Conservation (phyloP, 1,140 invertebrate species). For the Brachionus asplanchnoidis region DNA sequence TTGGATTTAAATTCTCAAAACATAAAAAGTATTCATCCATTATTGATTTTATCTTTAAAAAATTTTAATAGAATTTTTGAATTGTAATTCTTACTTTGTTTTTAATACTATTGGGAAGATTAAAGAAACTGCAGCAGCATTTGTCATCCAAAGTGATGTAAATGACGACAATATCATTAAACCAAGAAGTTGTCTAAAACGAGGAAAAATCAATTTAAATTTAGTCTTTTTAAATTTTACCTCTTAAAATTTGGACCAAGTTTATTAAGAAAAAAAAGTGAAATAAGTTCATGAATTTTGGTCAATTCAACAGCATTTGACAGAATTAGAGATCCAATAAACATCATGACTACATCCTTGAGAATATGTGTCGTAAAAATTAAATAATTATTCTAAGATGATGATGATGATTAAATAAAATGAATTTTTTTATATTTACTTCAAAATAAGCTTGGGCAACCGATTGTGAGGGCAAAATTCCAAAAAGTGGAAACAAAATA, state of each 20-base stretch:
- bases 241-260: neutral
- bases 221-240: neutral
- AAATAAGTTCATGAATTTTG: neutral
- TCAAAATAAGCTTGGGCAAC: neutral
- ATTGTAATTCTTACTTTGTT: conserved; percentile 45
- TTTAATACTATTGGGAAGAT: conserved; percentile 53
- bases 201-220: neutral
- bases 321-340: conserved; percentile 55
- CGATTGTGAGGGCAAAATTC: neutral
- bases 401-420: neutral
- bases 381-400: neutral
- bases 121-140: conserved; percentile 57
- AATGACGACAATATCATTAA: conserved; percentile 56
- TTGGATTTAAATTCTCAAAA: neutral
- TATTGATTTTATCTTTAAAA: neutral
- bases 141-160: conserved; percentile 59
- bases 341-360: conserved; percentile 77
- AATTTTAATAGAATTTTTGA: conserved; percentile 44
- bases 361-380: neutral
- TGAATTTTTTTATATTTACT: neutral
- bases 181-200: conserved; percentile 44
- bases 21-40: neutral
- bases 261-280: neutral
- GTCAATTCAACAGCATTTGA: neutral
- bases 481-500: neutral